These are phyloP conservation scores for Macrotus californicus DNA, from an alignment of 2,113 vertebrate species.

Conservation along the genomic window DNA sequence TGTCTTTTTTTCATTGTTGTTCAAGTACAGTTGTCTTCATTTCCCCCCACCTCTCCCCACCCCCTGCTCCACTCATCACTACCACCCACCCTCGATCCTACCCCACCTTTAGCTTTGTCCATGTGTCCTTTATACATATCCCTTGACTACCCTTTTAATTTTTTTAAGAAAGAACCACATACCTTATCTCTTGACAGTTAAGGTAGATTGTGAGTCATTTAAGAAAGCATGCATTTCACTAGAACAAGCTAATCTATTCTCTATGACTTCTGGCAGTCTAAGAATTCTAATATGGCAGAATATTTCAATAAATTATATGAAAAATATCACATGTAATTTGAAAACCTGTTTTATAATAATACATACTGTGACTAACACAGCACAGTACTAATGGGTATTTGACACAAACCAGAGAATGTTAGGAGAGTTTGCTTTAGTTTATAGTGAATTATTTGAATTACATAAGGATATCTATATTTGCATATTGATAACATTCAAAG, in stretches of 20 bases:
- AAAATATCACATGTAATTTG: background rate
- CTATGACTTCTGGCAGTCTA: background rate
- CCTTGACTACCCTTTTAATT: too few relatives aligned
- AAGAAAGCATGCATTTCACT: background rate
- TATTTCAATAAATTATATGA: background rate
- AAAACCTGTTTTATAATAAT: background rate
- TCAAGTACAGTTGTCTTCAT: too few relatives aligned
- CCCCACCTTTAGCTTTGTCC: too few relatives aligned
- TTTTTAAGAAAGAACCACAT: background rate
- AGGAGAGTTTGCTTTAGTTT: background rate
- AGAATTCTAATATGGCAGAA: background rate
- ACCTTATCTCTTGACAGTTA: background rate
- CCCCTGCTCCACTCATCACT: too few relatives aligned
- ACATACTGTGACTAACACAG: background rate
- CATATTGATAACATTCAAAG: background rate
- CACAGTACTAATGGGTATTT: background rate
- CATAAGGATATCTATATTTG: background rate
- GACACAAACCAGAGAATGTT: background rate
- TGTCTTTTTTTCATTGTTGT: background rate
- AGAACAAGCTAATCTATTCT: background rate
- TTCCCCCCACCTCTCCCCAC: too few relatives aligned
- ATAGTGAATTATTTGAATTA: background rate
- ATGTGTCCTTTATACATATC: too few relatives aligned
- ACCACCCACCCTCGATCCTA: too few relatives aligned
- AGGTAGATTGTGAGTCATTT: background rate